Evolutionary conservation across 2,888 invertebrate species (phyloP), one percentile per base, ranked within the genome.

Genomic region (Pterobdella sp.): DNA sequence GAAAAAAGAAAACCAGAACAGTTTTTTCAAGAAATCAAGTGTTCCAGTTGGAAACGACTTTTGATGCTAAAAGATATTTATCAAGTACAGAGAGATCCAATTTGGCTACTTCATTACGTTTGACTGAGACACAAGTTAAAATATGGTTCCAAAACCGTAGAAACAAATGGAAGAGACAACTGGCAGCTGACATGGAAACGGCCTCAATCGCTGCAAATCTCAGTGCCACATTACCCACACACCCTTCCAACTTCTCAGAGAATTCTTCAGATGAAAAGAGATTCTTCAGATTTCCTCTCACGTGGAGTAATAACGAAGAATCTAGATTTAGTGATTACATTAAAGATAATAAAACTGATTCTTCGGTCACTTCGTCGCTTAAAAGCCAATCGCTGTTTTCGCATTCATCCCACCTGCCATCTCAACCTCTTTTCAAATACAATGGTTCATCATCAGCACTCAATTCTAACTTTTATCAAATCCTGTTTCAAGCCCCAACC

Each of bases 181-280:
- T 83, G 34, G 81, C 83, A 0, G 82, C 96, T 0, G 96, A 96
- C 63, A 71, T 71, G 71, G 71, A 71, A 56, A 29, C 65, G 2
- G 60, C 71, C 29, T n/a, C 42, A n/a, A 42, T 35, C 26, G 68
- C 35, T 34, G 68, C 68, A 4, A 56, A 52, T 26, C 52, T 35
- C 35, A 63, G 34, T 34, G 68, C 68, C 29, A 35, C 60, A 56
- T 26, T 56, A 3, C 60, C 60, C n/a, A 26, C 60, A 22, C 60
- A 22, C 60, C 49, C 7, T 22, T 42, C 49, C 49, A 56, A 56
- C 60, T 56, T 26, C n/a, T 22, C 60, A 4, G 60, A 56, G 10
- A n/a, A 22, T 22, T 22, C 60, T 22, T 7, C 22, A 42, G 60
- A 56, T 18, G 60, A 56, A 4, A 56, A 56, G 60, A 22, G 60